phyloP scores from a whole-genome alignment of 2,113 vertebrate species.

The Oncorhynchus tshawytscha region DNA sequence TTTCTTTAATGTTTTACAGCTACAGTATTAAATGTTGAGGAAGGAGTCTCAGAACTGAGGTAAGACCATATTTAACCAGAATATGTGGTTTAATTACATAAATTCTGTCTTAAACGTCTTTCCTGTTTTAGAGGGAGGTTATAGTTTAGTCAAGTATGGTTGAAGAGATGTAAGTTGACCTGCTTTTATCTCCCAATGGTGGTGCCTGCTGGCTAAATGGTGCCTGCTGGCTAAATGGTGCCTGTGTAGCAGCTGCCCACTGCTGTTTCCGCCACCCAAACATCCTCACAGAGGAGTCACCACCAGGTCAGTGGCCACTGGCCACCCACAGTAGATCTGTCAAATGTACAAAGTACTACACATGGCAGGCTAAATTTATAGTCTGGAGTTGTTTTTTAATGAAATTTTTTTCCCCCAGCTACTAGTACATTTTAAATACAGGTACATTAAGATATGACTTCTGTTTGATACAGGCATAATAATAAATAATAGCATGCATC shows the following conservation, averaged over 20 bases:
- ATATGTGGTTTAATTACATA: neutral
- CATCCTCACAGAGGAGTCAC: conserved; percentile 17
- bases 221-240: neutral
- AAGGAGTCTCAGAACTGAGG: neutral
- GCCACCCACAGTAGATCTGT: too few relatives aligned
- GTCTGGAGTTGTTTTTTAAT: too few relatives aligned
- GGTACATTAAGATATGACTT: too few relatives aligned
- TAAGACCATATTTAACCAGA: neutral
- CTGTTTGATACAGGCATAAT: too few relatives aligned
- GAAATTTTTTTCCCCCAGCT: too few relatives aligned
- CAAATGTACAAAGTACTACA: too few relatives aligned
- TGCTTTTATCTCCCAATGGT: neutral
- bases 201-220: neutral
- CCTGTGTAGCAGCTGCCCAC: conserved; percentile 26
- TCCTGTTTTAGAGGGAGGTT: too few relatives aligned
- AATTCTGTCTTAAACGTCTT: neutral
- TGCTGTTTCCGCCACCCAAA: conserved; percentile 15
- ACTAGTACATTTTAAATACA: neutral
- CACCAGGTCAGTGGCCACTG: conserved; percentile 43
- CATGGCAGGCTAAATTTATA: too few relatives aligned
- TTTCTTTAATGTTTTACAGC: conserved; percentile 32
- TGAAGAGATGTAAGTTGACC: too few relatives aligned
- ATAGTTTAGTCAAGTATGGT: too few relatives aligned
- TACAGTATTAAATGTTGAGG: neutral
- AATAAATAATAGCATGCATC: too few relatives aligned